Evolutionary conservation across 2,797 vertebrate species (phyloP), one percentile per base, ranked within the genome.

Genomic region (Menidia menidia): DNA sequence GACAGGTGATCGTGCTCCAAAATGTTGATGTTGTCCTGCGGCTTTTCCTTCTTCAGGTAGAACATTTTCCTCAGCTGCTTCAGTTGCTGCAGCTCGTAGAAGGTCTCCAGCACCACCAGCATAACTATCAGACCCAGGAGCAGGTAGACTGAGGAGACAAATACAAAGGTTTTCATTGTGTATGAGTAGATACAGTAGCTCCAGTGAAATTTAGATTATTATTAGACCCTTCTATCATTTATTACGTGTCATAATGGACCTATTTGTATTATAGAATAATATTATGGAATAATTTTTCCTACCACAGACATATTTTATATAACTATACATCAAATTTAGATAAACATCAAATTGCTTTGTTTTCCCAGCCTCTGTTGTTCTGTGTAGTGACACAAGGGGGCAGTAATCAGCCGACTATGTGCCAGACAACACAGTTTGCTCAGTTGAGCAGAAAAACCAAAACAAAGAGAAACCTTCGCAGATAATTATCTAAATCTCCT

Each of bases 61-160:
- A 99, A 99, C 89, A 99, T 95, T 87, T 97, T 98, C 63, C 96
- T 94, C 81, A 99, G 96, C 64, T 96, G 96, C 87, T 98, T 98
- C 81, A 99, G 93, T 74, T 98, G 96, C 60, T 96, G 96, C 69
- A 99, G 96, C 89, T 99, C 97, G 50, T 97, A 99, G 94, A 99
- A 98, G 60, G 97, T 98, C 88, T 99, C 98, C 62, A 99, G 93
- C 60, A 98, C 96, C 30, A 99, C 97, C 89, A 99, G 80, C 96
- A 99, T 98, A 68, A 96, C 96, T 0, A 98, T 95, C 62, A 99
- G 96, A 51, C 97, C 98, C 57, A 98, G 91, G 58, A 99, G 86
- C 60, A 99, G 92, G 89, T 98, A 99, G 75, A 97, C 97, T 98
- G 87, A 1, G 0, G 33, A 62, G 53, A 82, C 6, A 68, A 35